These are phyloP conservation scores for Taxidea taxus DNA, from an alignment of 2,113 vertebrate species.

Conservation along the genomic window DNA sequence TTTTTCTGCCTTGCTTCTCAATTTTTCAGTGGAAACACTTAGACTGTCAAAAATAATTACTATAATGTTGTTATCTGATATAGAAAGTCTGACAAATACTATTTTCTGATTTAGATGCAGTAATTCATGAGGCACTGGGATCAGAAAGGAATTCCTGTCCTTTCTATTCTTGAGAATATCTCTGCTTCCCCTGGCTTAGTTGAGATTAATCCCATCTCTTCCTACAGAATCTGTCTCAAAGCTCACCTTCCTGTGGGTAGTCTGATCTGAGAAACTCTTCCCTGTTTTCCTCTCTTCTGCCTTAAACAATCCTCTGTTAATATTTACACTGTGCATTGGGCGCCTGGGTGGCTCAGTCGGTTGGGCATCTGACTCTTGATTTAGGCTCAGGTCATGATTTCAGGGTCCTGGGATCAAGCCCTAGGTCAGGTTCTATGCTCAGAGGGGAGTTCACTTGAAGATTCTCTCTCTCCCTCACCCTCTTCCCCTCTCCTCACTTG, in stretches of 20 bases:
- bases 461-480: neutral
- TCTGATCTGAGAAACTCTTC: neutral
- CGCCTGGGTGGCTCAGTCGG: neutral
- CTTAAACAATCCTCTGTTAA: neutral
- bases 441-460: neutral
- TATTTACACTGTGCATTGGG: neutral
- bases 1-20: neutral
- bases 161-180: neutral
- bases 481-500: neutral
- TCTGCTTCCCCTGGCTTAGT: neutral
- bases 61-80: neutral
- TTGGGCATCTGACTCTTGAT: neutral
- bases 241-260: neutral
- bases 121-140: neutral
- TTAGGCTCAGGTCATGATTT: neutral
- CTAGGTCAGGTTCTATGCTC: neutral
- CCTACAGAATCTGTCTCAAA: neutral
- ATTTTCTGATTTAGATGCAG: neutral
- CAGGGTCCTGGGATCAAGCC: neutral
- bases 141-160: neutral
- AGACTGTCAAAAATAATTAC: neutral
- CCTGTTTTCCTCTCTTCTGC: neutral
- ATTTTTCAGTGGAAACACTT: neutral
- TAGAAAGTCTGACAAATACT: neutral
- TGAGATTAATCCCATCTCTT: neutral